Percentiles rank a stretch among this genome's conserved stretches.
Conservation (phyloP, 2,888 invertebrate species). For the Calameuta idolon region DNA sequence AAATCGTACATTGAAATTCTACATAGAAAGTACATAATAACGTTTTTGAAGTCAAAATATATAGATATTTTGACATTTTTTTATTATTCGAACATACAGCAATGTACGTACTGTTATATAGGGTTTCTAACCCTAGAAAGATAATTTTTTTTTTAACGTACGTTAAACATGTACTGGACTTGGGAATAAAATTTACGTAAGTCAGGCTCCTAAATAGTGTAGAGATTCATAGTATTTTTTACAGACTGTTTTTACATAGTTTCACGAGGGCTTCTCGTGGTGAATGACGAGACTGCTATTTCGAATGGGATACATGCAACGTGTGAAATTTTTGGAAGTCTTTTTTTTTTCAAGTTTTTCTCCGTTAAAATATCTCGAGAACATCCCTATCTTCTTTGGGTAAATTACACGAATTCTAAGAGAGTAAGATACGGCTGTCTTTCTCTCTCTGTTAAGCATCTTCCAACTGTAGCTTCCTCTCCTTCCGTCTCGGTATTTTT, state of each 20-base stretch:
- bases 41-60: too few species aligned
- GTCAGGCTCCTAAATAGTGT: not conserved
- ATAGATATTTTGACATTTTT: too few species aligned
- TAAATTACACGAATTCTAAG: not conserved
- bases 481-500: slow-evolving; percentile 40
- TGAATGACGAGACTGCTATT: not conserved
- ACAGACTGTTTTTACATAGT: not conserved
- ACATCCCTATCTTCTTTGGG: not conserved
- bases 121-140: too few species aligned
- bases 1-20: too few species aligned
- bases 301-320: not conserved
- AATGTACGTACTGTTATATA: too few species aligned
- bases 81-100: too few species aligned
- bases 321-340: not conserved
- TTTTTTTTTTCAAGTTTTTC: not conserved
- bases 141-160: too few species aligned
- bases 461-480: not conserved
- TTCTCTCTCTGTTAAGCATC: slow-evolving; percentile 13
- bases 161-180: too few species aligned
- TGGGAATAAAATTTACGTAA: too few species aligned
- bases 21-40: too few species aligned
- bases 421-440: slow-evolving; percentile 7
- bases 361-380: not conserved
- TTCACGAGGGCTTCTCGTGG: not conserved
- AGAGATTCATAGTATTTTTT: not conserved